Conservation (phyloP, 2,888 invertebrate genomes). For the Platycheirus rosarum region DNA sequence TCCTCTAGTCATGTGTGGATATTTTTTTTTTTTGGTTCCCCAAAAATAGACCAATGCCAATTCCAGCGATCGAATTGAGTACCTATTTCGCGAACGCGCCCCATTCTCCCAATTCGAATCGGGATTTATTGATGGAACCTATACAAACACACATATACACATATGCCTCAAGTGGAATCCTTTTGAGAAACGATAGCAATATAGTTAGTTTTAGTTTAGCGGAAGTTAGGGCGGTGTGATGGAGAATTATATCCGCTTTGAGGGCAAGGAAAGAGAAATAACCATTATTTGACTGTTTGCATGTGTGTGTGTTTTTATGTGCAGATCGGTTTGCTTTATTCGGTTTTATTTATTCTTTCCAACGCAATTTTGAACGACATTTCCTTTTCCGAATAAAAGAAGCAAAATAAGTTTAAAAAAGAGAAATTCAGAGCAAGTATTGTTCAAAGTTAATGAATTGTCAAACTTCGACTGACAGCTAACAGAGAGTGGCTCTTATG, state of each 20-base stretch:
- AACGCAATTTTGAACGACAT: slow-evolving; percentile 36
- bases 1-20: slow-evolving; percentile 30
- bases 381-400: background rate
- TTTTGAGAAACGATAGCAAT: slow-evolving; percentile 15
- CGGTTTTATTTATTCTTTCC: slow-evolving; percentile 10
- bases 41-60: slow-evolving; percentile 45
- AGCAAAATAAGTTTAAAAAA: background rate
- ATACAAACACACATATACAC: slow-evolving; percentile 16
- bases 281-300: slow-evolving; percentile 34
- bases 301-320: too few relatives aligned
- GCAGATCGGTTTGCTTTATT: slow-evolving; percentile 36
- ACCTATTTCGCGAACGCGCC: slow-evolving; percentile 30
- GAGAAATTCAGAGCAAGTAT: slow-evolving; percentile 20
- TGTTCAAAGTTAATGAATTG: slow-evolving; percentile 63
- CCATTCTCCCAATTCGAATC: background rate
- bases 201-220: slow-evolving; percentile 1
- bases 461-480: slow-evolving; percentile 56
- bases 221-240: too few relatives aligned
- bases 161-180: slow-evolving; percentile 32
- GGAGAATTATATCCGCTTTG: background rate
- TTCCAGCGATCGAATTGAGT: slow-evolving; percentile 50
- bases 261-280: slow-evolving; percentile 5
- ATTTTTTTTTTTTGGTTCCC: background rate
- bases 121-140: slow-evolving; percentile 49
- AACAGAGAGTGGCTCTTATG: slow-evolving; percentile 45